phyloP scores from a whole-genome alignment of 2,797 vertebrate genomes.

The Danionella dracula region DNA sequence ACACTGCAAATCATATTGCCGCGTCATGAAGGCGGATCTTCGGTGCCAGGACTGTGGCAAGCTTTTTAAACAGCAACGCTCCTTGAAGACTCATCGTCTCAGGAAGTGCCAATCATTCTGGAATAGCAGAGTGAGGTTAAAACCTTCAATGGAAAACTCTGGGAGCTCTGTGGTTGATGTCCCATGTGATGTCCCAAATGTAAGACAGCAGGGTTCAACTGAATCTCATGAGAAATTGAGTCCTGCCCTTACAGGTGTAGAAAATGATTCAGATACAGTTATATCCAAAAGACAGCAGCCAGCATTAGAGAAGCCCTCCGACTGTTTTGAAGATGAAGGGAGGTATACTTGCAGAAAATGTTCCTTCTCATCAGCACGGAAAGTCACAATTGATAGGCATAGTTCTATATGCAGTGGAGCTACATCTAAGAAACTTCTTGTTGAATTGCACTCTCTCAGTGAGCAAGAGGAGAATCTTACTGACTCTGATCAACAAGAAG shows the following conservation, averaged over 20 bases:
- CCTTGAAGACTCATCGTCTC: slow-evolving; percentile 79
- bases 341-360: slow-evolving; percentile 79
- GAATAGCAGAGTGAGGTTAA: slow-evolving; percentile 58
- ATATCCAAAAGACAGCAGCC: background rate
- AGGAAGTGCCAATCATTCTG: slow-evolving; percentile 74
- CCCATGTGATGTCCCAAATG: background rate
- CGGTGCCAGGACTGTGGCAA: slow-evolving; percentile 75
- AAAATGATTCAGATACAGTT: background rate
- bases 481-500: background rate
- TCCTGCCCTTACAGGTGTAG: background rate
- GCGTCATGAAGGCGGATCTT: slow-evolving; percentile 58
- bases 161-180: background rate
- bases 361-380: slow-evolving; percentile 74
- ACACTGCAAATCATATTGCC: slow-evolving; percentile 74
- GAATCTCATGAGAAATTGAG: background rate
- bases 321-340: slow-evolving; percentile 51
- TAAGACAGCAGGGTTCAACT: background rate
- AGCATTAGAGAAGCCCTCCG: background rate
- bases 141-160: slow-evolving; percentile 19
- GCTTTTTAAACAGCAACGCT: slow-evolving; percentile 85
- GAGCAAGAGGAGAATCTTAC: slow-evolving; percentile 14
- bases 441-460: background rate
- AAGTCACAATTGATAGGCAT: slow-evolving; percentile 74
- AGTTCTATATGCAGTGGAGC: slow-evolving; percentile 55
- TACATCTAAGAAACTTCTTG: slow-evolving; percentile 28